A percentile compares a stretch with the other conserved stretches of the same genome.
Evolutionary conservation across 2,888 invertebrate genomes (phyloP).

Genomic region (Mimachlamys varia): DNA sequence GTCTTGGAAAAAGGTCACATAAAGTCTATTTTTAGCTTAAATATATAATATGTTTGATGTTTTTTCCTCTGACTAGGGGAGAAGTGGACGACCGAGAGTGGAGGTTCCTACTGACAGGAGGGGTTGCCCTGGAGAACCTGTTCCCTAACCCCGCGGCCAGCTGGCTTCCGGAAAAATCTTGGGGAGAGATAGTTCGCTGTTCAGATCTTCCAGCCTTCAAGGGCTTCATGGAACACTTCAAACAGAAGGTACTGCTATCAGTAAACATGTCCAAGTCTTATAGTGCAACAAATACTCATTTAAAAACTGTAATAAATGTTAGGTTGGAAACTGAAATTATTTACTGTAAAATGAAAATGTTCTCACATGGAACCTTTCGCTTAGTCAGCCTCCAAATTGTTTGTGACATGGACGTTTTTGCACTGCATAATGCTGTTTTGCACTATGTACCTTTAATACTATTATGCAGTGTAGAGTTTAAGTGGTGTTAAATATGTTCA

Average conservation of each 20-base stretch:
- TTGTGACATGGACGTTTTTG: too few species aligned
- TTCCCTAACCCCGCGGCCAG: constrained; percentile 89
- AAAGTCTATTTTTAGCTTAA: neutral
- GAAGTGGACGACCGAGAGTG: constrained; percentile 88
- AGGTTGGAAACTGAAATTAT: too few species aligned
- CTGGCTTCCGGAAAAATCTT: constrained; percentile 94
- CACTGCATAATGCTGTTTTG: too few species aligned
- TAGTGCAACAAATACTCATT: neutral
- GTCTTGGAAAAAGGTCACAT: neutral
- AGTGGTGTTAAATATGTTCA: too few species aligned
- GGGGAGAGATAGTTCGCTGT: constrained; percentile 91
- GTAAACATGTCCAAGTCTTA: neutral
- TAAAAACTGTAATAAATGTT: too few species aligned
- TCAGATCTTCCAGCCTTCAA: constrained; percentile 82
- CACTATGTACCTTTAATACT: too few species aligned
- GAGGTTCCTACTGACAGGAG: constrained; percentile 93
- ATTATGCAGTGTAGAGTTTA: too few species aligned
- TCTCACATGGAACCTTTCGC: too few species aligned
- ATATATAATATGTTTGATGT: neutral
- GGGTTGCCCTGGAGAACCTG: constrained; percentile 91
- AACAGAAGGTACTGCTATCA: constrained; percentile 70
- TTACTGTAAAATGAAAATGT: too few species aligned
- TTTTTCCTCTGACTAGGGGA: constrained; percentile 66
- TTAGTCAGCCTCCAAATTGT: too few species aligned
- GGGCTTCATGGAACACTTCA: constrained; percentile 79